Conservation (phyloP, 2,113 vertebrate species). For the Ascaphus truei region DNA sequence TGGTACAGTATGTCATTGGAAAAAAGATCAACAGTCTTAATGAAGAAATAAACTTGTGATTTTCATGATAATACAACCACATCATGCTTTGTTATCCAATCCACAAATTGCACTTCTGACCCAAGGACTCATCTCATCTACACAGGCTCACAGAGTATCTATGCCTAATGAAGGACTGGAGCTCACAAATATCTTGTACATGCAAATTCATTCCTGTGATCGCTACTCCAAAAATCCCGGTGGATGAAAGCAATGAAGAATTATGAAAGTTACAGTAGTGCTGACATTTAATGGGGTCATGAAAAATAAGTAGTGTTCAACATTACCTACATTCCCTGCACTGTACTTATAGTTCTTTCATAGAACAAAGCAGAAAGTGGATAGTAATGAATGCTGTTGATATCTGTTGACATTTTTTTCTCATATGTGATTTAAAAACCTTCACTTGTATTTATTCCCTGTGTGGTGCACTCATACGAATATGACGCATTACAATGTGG, state of each 20-base stretch:
- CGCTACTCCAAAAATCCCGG: neutral
- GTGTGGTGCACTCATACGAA: neutral
- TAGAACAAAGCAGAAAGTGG: neutral
- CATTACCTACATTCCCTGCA: neutral
- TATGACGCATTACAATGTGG: neutral
- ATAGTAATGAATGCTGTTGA: neutral
- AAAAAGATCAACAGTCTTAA: too few species aligned
- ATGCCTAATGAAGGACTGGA: too few species aligned
- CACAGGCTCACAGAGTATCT: too few species aligned
- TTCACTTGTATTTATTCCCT: neutral
- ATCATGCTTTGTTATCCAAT: too few species aligned
- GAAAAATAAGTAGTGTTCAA: conserved; percentile 3
- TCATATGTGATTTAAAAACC: neutral
- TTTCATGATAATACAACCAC: too few species aligned
- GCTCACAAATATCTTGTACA: neutral
- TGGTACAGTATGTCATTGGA: too few species aligned
- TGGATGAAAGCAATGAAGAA: neutral
- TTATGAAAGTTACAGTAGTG: neutral
- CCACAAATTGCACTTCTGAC: too few species aligned
- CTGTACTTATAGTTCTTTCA: neutral
- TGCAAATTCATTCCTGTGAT: neutral
- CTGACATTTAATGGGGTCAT: neutral
- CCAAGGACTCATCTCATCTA: too few species aligned
- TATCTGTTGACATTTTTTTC: neutral
- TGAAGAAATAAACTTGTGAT: too few species aligned